Base-by-base conservation (phyloP, 2,797 vertebrate species). In the Aeoliscus strigatus region DNA sequence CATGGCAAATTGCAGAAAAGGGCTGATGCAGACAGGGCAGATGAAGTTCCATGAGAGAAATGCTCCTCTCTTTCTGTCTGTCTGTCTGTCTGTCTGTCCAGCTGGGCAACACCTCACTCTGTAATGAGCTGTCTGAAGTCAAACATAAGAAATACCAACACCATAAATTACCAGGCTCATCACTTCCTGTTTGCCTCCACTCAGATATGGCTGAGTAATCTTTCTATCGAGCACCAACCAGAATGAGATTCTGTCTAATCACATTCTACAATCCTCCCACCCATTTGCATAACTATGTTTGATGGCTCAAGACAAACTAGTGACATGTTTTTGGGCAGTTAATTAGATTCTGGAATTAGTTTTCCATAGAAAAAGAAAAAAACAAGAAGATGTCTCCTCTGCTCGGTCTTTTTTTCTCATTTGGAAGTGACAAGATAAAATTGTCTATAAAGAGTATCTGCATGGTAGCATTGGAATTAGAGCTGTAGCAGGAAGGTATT, bases 81-180 rank as follows among this genome's bases (percentile, higher is more conserved):
- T 51, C 60, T 47, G 70, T 71, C 69, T 31, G 60, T 72, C 71
- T 67, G 29, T 73, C 60, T 58, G 73, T 66, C 71, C 50, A 3
- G 48, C 45, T 11, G 25, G 29, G 52, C 56, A 75, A 81, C 79
- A 76, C 65, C 57, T 60, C 15, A 38, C 39, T 48, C 57, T 51
- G 65, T 81, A 84, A 85, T 82, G 78, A 85, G 71, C 75, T 60
- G 78, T 81, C 80, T 79, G 45, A 66, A 70, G 60, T 80, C 70
- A 70, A 79, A 83, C 57, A 32, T 60, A 53, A 79, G 65, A 76
- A 77, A 75, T 68, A 77, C 59, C 75, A 73, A 53, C 66, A 77
- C 73, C 75, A 76, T 80, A 77, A 67, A 85, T 86, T 74, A 72
- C 65, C 52, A 42, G 55, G 57, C 78, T 76, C 74, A 66, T 81